Base-by-base conservation (phyloP, 2,113 vertebrate species). In the Cyprinodon brontotheroides region DNA sequence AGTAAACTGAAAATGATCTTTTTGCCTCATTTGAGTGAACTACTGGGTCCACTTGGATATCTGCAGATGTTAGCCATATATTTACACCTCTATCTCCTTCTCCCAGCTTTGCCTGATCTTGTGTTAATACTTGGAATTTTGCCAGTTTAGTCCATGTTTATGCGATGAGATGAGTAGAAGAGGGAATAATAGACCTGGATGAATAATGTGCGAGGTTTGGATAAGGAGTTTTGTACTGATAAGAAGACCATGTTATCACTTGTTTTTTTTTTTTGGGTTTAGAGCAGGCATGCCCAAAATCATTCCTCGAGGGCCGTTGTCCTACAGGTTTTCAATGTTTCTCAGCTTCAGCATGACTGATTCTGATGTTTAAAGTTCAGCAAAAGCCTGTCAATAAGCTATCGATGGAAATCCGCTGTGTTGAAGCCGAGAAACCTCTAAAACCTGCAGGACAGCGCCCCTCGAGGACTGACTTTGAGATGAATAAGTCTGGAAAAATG, bases 21-120 rank as follows among this genome's bases (percentile, higher is more conserved):
- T 90, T 87, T 89, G 86, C 45, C 88, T 82, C 79, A 90, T 3
- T 82, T 85, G 78, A 91, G 89, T 81, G 86, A 89, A 86, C 89
- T 88, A 87, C 85, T 13, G 77, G 70, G 67, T 85, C 89, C 85
- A 87, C 79, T 88, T 85, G 83, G 81, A 91, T 84, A 78, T 86
- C 74, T 87, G 87, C 3, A 0, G 45, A 71, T 47, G 85, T 89
- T 92, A 88, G 71, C 83, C 89, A 62, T 77, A 76, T 82, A 77
- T 79, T 90, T 14, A 89, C 81, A 83, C 83, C 85, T 82, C 77
- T 63, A 75, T 79, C 72, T 83, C 78, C 84, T 86, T 86, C 83
- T 83, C 80, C 65, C 76, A 45, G 83, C 83, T 73, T 68, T 13
- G 67, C 73, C 73, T 4, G 38, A 61, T 57, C 72, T 41, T 39